Conservation (phyloP, 1,140 invertebrate genomes). For the Ruditapes philippinarum region DNA sequence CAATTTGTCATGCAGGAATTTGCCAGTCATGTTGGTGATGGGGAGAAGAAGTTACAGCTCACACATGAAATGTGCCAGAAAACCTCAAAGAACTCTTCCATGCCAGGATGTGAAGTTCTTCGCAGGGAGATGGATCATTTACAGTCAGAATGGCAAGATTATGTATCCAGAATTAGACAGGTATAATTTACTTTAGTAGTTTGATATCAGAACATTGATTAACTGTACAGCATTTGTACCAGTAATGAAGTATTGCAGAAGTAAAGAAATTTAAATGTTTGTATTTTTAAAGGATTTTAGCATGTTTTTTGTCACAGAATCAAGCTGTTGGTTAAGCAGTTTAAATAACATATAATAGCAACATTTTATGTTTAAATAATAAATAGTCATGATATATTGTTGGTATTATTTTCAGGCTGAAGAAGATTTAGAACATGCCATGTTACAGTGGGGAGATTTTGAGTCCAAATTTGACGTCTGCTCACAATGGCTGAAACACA, state of each 20-base stretch:
- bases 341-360: no score
- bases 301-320: no score
- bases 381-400: neutral
- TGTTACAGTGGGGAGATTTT: constrained; percentile 95
- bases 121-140: constrained; percentile 91
- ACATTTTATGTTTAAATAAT: neutral
- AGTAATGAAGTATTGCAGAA: no score
- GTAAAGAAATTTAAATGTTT: no score
- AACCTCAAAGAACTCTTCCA: constrained; percentile 94
- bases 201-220: no score
- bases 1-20: constrained; percentile 88
- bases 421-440: constrained; percentile 90
- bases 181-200: neutral
- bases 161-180: constrained; percentile 78
- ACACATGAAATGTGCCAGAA: constrained; percentile 90
- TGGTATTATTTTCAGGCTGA: constrained; percentile 76
- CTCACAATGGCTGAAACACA: constrained; percentile 94
- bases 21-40: constrained; percentile 91
- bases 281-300: no score
- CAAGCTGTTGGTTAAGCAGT: no score
- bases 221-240: no score
- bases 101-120: constrained; percentile 88
- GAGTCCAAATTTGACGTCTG: constrained; percentile 93
- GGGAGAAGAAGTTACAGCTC: constrained; percentile 91
- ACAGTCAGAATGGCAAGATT: constrained; percentile 89